A percentile compares a stretch with the other conserved stretches of the same genome.
Conservation (phyloP, 2,797 vertebrate species). For the Dendrocincla fuliginosa region DNA sequence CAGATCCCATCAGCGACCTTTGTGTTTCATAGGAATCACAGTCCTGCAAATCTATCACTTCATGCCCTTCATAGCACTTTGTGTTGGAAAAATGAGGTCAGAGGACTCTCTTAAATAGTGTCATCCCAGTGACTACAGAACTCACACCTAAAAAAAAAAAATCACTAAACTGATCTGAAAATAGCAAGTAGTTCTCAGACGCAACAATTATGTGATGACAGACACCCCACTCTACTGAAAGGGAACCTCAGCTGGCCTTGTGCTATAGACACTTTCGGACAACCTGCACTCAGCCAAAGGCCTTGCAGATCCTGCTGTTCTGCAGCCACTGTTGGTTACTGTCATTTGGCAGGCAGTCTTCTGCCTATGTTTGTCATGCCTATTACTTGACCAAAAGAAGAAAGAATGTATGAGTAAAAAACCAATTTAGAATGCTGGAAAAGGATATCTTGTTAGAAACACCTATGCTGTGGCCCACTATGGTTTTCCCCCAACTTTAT, state of each 20-base stretch:
- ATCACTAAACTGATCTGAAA: background rate
- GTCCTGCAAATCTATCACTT: background rate
- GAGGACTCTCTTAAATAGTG: background rate
- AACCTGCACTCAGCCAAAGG: background rate
- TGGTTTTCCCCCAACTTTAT: background rate
- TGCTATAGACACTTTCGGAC: rapidly evolving
- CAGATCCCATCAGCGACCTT: background rate
- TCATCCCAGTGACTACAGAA: background rate
- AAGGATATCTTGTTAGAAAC: background rate
- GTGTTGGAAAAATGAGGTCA: background rate
- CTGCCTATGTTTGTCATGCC: background rate
- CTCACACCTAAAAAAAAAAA: background rate
- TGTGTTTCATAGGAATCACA: background rate
- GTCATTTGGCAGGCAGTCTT: background rate
- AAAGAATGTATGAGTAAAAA: background rate
- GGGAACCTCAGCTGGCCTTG: background rate
- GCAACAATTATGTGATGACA: background rate
- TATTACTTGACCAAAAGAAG: background rate
- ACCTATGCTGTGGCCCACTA: background rate
- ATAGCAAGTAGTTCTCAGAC: background rate
- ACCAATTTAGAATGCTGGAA: background rate
- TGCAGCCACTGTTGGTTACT: background rate
- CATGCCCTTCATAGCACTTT: background rate
- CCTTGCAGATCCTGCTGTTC: background rate
- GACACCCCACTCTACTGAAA: background rate